Conservation (phyloP, 2,797 vertebrate genomes). For the Pseudochromis fuscus region DNA sequence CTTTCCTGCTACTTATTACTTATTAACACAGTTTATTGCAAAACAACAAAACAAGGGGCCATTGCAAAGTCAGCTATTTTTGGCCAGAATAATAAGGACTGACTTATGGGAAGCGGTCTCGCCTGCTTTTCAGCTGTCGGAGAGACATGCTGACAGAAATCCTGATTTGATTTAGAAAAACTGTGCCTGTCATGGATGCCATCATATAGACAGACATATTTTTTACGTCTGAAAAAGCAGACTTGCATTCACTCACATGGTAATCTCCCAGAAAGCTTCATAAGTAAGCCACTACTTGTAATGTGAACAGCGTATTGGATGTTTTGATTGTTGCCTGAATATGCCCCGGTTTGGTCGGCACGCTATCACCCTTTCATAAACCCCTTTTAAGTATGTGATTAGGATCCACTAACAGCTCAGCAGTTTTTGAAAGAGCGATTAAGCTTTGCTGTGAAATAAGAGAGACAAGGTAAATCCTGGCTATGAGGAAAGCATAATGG, state of each 20-base stretch:
- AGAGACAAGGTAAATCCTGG: background rate
- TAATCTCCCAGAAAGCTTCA: background rate
- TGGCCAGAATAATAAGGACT: background rate
- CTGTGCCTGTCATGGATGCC: background rate
- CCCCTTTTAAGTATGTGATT: too few species aligned
- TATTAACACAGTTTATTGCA: background rate
- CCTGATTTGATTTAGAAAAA: background rate
- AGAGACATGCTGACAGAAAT: background rate
- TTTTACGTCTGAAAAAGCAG: too few species aligned
- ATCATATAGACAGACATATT: background rate
- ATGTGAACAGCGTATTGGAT: background rate
- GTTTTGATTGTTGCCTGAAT: constrained; percentile 11
- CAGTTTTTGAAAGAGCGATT: constrained; percentile 39
- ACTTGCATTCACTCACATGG: background rate
- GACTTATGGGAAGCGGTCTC: background rate
- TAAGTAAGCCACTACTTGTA: background rate
- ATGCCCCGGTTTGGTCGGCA: constrained; percentile 6
- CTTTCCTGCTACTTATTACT: background rate
- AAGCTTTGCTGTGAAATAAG: constrained; percentile 18
- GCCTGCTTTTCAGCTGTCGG: background rate
- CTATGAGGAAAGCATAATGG: background rate
- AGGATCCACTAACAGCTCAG: constrained; percentile 27
- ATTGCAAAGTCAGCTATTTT: background rate
- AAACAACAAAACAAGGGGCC: background rate
- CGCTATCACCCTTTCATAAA: background rate